These are phyloP conservation scores for Pogonocherus hispidulus DNA, from an alignment of 2,888 invertebrate genomes.

Conservation along the genomic window DNA sequence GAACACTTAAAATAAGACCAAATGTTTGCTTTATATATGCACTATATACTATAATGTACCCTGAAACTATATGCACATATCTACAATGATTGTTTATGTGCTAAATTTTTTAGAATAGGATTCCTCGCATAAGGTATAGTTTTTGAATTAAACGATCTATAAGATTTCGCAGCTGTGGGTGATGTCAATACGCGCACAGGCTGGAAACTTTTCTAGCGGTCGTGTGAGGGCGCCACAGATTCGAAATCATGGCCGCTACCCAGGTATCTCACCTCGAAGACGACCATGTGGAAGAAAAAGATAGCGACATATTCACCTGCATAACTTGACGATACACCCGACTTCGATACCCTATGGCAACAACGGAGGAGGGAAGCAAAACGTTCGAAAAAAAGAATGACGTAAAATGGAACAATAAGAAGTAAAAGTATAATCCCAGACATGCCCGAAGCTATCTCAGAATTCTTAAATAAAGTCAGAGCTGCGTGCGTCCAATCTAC, in stretches of 20 bases:
- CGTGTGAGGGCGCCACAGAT: conserved; percentile 62
- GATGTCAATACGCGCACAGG: neutral
- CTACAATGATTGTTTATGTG: too few relatives aligned
- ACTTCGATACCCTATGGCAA: conserved; percentile 54
- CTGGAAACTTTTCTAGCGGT: conserved; percentile 56
- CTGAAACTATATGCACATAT: too few relatives aligned
- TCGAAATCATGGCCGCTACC: conserved; percentile 65
- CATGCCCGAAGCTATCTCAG: conserved; percentile 62
- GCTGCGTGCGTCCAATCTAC: conserved; percentile 43
- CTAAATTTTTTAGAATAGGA: too few relatives aligned
- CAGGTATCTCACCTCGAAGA: conserved; percentile 42
- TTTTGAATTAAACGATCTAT: too few relatives aligned
- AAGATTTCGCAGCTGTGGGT: too few relatives aligned
- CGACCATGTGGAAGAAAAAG: conserved; percentile 35
- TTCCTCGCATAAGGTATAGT: too few relatives aligned
- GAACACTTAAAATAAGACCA: too few relatives aligned
- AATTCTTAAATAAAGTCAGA: conserved; percentile 59
- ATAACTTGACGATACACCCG: conserved; percentile 56
- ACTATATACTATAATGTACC: too few relatives aligned
- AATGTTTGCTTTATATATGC: too few relatives aligned
- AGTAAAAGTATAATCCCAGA: conserved; percentile 65
- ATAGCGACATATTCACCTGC: conserved; percentile 58
- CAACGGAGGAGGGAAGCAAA: conserved; percentile 61
- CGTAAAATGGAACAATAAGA: conserved; percentile 65
- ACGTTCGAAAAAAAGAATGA: conserved; percentile 63